Conservation (phyloP, 53 echinoderm and acorn worm species). For the Stichopus horrens region DNA sequence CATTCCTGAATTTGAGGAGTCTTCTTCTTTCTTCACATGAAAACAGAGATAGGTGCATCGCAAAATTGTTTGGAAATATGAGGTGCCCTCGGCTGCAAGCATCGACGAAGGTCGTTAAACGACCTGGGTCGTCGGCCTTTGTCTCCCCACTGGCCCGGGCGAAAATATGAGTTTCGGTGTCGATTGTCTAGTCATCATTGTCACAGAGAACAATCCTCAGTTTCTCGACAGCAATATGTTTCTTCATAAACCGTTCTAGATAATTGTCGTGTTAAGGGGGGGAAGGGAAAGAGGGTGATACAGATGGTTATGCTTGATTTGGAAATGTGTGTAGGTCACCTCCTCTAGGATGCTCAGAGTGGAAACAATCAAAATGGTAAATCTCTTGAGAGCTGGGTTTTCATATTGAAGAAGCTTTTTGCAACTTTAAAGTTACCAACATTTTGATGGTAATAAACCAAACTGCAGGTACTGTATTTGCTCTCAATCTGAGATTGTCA, state of each 20-base stretch:
- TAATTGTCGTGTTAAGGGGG: neutral
- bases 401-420: too few relatives aligned
- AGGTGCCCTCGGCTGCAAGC: conserved; percentile 24
- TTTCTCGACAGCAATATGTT: neutral
- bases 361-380: too few relatives aligned
- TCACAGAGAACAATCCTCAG: neutral
- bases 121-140: conserved; percentile 11
- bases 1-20: conserved; percentile 36
- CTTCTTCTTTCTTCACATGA: conserved; percentile 34
- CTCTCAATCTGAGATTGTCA: too few relatives aligned
- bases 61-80: conserved; percentile 46
- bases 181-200: conserved; percentile 16
- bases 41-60: conserved; percentile 38
- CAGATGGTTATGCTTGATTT: too few relatives aligned
- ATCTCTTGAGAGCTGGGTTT: too few relatives aligned
- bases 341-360: too few relatives aligned
- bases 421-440: too few relatives aligned
- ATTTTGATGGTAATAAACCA: too few relatives aligned
- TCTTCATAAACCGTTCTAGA: neutral
- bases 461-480: too few relatives aligned
- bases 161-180: conserved; percentile 24
- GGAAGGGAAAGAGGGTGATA: too few relatives aligned
- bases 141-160: neutral
- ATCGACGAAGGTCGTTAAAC: conserved; percentile 19
- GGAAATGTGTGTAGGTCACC: too few relatives aligned